Conservation (phyloP, 2,888 invertebrate species). For the Caenorhabditis afra region DNA sequence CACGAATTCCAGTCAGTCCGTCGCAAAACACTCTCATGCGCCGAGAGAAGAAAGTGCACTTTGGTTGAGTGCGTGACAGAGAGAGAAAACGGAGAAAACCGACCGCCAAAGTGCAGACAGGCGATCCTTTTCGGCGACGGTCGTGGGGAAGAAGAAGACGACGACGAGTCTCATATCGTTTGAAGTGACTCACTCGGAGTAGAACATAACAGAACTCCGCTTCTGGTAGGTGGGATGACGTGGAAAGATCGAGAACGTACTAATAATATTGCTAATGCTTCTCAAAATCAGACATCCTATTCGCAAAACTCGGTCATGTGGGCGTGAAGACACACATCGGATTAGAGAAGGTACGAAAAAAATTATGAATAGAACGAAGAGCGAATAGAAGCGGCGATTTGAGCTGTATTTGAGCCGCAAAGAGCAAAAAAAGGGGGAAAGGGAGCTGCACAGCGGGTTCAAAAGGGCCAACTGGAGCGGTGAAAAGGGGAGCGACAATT, state of each 20-base stretch:
- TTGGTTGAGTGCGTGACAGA: slow-evolving; percentile 1
- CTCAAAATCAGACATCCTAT: neutral
- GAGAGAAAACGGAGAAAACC: neutral
- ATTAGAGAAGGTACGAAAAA: neutral
- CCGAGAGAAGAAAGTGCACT: slow-evolving; percentile 3
- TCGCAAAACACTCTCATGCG: neutral
- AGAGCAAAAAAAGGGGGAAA: slow-evolving; percentile 5
- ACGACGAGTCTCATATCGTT: no score
- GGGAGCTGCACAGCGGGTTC: slow-evolving; percentile 18
- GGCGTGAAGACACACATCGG: no score
- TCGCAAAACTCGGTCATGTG: no score
- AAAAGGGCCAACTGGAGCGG: slow-evolving; percentile 15
- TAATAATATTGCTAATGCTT: neutral
- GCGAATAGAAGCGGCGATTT: slow-evolving; percentile 14
- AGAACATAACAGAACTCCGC: neutral
- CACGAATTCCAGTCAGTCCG: slow-evolving; percentile 13
- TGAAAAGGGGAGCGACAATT: neutral
- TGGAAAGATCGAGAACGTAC: no score
- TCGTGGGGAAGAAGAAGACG: no score
- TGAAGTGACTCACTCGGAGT: no score
- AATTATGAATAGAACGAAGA: neutral
- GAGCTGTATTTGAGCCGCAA: slow-evolving; percentile 24
- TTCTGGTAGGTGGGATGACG: neutral
- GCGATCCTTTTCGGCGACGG: no score
- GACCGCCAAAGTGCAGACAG: neutral